Conservation (phyloP, 2,113 vertebrate species). For the Bothrops jararaca region DNA sequence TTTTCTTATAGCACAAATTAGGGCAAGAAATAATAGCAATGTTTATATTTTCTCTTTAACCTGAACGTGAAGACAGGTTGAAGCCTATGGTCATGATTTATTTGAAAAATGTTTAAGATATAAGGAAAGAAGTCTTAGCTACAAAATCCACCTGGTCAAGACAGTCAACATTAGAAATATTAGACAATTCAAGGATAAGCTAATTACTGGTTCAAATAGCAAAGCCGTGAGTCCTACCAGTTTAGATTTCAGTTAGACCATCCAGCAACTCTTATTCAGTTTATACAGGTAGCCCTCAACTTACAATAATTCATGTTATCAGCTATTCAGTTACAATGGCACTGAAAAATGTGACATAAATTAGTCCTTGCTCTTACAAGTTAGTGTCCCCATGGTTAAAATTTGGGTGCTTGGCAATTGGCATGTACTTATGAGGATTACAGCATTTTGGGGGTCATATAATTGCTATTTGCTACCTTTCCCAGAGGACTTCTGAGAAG, state of each 20-base stretch:
- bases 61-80: background rate
- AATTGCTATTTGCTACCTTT: too few species aligned
- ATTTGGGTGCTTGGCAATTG: background rate
- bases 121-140: background rate
- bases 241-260: background rate
- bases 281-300: background rate
- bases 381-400: background rate
- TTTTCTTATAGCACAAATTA: background rate
- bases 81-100: background rate
- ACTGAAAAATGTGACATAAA: background rate
- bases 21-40: background rate
- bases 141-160: background rate
- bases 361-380: background rate
- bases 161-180: background rate
- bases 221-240: background rate
- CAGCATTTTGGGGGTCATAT: background rate
- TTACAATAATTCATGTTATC: too few species aligned
- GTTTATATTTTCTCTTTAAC: background rate
- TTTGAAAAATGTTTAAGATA: background rate
- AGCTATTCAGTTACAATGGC: too few species aligned
- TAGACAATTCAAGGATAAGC: background rate
- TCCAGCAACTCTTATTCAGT: background rate
- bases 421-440: background rate
- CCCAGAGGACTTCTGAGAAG: too few species aligned
- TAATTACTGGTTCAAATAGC: background rate